Percentiles rank a stretch among this genome's conserved stretches.
Evolutionary conservation across 2,113 vertebrate genomes (phyloP).

Genomic region (Antennarius striatus): DNA sequence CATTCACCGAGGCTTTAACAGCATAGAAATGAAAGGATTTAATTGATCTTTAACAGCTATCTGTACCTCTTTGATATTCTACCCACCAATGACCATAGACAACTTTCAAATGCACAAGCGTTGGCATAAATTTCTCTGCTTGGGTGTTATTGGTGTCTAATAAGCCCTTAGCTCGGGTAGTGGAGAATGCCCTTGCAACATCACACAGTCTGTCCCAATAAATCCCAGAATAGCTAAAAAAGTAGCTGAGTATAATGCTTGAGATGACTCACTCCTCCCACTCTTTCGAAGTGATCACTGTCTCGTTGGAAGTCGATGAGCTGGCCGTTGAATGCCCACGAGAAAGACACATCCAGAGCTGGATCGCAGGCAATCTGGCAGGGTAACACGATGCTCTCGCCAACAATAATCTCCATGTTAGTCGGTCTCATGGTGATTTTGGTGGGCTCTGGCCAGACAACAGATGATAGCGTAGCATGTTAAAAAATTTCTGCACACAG

Average conservation of each 20-base stretch:
- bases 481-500: constrained; percentile 53
- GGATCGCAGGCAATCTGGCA: constrained; percentile 93
- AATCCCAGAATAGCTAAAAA: constrained; percentile 56
- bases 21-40: constrained; percentile 10
- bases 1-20: not conserved
- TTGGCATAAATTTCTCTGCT: constrained; percentile 21
- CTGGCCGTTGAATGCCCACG: constrained; percentile 93
- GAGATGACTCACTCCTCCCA: constrained; percentile 90
- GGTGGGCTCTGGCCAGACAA: constrained; percentile 86
- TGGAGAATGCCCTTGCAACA: constrained; percentile 35
- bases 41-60: constrained; percentile 3
- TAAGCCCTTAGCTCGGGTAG: constrained; percentile 37
- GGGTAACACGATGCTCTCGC: constrained; percentile 91
- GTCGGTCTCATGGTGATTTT: constrained; percentile 89
- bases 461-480: constrained; percentile 56
- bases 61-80: constrained; percentile 23
- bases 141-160: constrained; percentile 29
- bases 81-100: constrained; percentile 17
- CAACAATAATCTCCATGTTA: constrained; percentile 93
- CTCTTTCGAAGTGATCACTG: constrained; percentile 89
- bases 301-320: constrained; percentile 87
- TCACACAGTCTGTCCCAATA: constrained; percentile 55
- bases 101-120: constrained; percentile 20
- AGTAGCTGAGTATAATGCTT: constrained; percentile 46
- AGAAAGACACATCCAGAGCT: constrained; percentile 87